Conservation (phyloP, 1,140 invertebrate species). For the Bombus waltoni region DNA sequence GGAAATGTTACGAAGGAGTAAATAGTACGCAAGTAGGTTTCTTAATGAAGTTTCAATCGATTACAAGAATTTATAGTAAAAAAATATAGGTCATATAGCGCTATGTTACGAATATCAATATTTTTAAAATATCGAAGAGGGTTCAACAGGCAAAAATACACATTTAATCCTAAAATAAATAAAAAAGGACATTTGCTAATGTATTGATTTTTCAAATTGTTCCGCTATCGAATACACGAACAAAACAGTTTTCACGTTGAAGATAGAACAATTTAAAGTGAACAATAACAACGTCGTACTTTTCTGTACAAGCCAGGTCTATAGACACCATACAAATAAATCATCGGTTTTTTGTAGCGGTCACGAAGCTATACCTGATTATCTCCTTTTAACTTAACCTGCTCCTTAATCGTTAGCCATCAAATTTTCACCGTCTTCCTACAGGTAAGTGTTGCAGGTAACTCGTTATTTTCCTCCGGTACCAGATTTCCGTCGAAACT, state of each 20-base stretch:
- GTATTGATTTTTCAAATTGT: not conserved
- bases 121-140: not conserved
- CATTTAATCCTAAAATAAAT: not conserved
- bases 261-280: not conserved
- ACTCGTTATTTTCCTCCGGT: too few relatives aligned
- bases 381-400: too few relatives aligned
- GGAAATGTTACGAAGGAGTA: not conserved
- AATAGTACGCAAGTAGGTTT: rapidly evolving
- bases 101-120: not conserved
- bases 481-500: not conserved
- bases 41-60: not conserved
- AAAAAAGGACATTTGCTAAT: not conserved
- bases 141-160: not conserved
- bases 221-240: too few relatives aligned
- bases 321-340: not conserved
- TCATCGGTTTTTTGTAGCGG: not conserved
- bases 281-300: not conserved
- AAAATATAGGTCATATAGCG: not conserved
- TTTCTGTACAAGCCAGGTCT: not conserved
- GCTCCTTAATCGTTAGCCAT: not conserved
- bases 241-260: not conserved
- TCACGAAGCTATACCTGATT: not conserved
- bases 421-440: not conserved
- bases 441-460: not conserved
- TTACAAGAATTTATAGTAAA: not conserved